These are phyloP conservation scores for Nezara viridula DNA, from an alignment of 2,888 invertebrate species.

Conservation along the genomic window DNA sequence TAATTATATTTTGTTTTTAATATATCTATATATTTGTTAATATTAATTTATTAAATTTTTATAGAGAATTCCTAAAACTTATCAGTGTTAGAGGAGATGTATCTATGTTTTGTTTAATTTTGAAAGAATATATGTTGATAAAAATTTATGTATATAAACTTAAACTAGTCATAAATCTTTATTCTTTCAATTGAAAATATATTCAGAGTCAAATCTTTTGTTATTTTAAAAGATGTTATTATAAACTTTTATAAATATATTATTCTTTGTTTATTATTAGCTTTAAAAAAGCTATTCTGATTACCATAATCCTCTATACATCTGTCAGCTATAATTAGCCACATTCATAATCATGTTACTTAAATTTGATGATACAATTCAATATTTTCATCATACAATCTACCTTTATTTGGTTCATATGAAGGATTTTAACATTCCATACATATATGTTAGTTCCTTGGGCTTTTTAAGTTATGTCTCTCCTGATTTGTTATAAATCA, in stretches of 20 bases:
- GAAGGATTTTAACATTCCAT: conserved; percentile 54
- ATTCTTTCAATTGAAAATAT: conserved; percentile 37
- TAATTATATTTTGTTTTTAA: conserved; percentile 31
- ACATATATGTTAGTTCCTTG: conserved; percentile 54
- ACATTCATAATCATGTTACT: neutral
- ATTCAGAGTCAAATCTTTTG: conserved; percentile 16
- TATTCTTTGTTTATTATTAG: conserved; percentile 22
- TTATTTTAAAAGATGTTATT: conserved; percentile 28
- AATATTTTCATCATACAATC: neutral
- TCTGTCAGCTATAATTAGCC: neutral
- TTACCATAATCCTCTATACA: conserved; percentile 30
- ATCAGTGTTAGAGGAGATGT: conserved; percentile 31
- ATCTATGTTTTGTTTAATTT: conserved; percentile 46
- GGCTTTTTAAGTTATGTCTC: conserved; percentile 46
- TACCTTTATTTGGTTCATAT: conserved; percentile 1
- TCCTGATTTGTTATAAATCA: conserved; percentile 53
- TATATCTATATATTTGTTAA: conserved; percentile 48
- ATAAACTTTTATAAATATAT: neutral
- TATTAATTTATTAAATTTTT: conserved; percentile 48
- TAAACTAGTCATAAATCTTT: conserved; percentile 54
- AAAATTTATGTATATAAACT: conserved; percentile 54
- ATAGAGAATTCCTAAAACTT: conserved; percentile 27
- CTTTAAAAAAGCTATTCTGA: conserved; percentile 40
- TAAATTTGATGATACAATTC: neutral
- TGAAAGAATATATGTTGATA: conserved; percentile 53